phyloP scores from a whole-genome alignment of 2,888 invertebrate species.

The Elegia similella region DNA sequence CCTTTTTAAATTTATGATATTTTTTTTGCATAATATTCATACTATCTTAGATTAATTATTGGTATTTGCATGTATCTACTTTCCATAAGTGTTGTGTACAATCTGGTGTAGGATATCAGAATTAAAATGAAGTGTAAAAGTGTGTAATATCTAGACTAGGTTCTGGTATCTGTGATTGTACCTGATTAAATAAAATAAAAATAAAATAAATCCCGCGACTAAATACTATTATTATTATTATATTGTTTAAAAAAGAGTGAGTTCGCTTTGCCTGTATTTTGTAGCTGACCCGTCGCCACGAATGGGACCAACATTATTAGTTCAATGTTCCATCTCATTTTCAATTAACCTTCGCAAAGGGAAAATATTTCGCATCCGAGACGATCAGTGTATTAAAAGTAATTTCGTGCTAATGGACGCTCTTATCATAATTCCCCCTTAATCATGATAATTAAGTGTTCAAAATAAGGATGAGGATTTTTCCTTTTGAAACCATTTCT shows the following conservation, averaged over 20 bases:
- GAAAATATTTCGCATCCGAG: slow-evolving; percentile 8
- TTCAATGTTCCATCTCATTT: slow-evolving; percentile 35
- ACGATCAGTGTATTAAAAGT: not conserved
- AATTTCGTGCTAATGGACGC: not conserved
- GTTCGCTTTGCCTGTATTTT: not conserved
- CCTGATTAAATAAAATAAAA: too few species aligned
- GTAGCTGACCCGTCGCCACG: slow-evolving; percentile 30
- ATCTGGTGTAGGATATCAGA: too few species aligned
- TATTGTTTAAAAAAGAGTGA: not conserved
- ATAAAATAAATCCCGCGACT: too few species aligned
- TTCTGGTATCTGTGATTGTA: too few species aligned
- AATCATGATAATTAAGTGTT: slow-evolving; percentile 6
- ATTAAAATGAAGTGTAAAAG: too few species aligned
- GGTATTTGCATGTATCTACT: too few species aligned
- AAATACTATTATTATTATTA: too few species aligned
- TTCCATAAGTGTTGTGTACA: too few species aligned
- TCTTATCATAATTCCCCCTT: not conserved
- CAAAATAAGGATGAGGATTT: not conserved
- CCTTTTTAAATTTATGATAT: too few species aligned
- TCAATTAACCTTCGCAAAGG: slow-evolving; percentile 34
- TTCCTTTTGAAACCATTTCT: not conserved
- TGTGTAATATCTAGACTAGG: too few species aligned
- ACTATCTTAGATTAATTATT: too few species aligned
- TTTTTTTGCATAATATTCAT: too few species aligned
- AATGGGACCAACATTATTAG: slow-evolving; percentile 31